phyloP scores from a whole-genome alignment of 2,113 vertebrate genomes.

The Puma concolor region DNA sequence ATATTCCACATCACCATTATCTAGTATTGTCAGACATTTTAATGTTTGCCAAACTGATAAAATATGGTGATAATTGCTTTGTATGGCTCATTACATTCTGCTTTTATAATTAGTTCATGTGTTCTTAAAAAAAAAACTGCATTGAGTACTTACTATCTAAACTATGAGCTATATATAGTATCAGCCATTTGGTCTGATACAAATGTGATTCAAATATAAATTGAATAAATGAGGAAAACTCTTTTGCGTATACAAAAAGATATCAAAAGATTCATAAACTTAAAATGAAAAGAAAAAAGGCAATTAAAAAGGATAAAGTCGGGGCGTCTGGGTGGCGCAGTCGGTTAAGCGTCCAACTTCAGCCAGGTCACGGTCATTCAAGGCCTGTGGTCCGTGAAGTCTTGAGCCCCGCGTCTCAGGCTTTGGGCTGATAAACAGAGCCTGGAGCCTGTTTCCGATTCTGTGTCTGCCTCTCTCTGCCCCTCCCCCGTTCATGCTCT shows the following conservation, averaged over 20 bases:
- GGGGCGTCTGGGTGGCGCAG: too few relatives aligned
- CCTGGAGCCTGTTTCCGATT: too few relatives aligned
- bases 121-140: not conserved
- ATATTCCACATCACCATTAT: not conserved
- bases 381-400: too few relatives aligned
- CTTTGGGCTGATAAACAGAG: too few relatives aligned
- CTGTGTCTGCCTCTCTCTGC: too few relatives aligned
- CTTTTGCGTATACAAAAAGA: not conserved
- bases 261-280: not conserved
- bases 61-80: not conserved
- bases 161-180: not conserved
- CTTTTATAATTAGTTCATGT: not conserved
- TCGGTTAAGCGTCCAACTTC: too few relatives aligned
- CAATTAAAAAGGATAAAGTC: not conserved
- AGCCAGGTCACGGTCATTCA: too few relatives aligned
- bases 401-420: too few relatives aligned
- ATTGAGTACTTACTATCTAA: not conserved
- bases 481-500: too few relatives aligned
- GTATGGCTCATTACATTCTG: not conserved
- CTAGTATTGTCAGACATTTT: not conserved
- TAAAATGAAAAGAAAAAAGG: not conserved
- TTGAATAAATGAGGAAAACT: not conserved
- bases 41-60: not conserved
- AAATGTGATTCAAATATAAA: not conserved
- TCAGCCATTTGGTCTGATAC: not conserved